Percentiles rank a stretch among this genome's conserved stretches.
These are phyloP conservation scores for Montipora capitata DNA, from an alignment of 92 coral and sea anemone species.

Conservation along the genomic window DNA sequence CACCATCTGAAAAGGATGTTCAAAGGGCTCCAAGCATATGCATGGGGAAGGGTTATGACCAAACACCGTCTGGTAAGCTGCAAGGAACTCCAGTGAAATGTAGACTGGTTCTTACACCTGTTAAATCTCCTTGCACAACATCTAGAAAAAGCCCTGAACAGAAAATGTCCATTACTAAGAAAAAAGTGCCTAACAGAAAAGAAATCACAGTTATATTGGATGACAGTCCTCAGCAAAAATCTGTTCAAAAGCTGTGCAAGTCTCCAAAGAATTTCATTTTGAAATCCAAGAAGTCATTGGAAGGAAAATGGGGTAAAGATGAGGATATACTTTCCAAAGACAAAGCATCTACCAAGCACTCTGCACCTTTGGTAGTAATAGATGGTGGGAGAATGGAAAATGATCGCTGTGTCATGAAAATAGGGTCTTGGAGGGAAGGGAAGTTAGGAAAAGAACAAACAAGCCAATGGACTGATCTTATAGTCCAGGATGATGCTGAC, in stretches of 20 bases:
- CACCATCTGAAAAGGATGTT: background rate
- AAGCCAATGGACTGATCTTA: background rate
- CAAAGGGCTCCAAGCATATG: background rate
- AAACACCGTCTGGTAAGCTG: slow-evolving; percentile 29
- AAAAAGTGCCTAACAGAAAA: background rate
- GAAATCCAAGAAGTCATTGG: background rate
- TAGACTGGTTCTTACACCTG: slow-evolving; percentile 40
- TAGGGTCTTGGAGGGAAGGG: slow-evolving; percentile 5
- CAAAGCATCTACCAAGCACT: background rate
- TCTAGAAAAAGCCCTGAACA: background rate
- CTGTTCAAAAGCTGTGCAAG: slow-evolving; percentile 17
- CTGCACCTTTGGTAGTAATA: background rate
- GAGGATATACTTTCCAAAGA: background rate
- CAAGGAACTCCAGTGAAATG: slow-evolving; percentile 54
- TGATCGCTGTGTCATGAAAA: background rate
- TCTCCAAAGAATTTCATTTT: slow-evolving; percentile 1
- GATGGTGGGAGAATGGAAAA: background rate
- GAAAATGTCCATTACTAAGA: background rate
- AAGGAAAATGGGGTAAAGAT: background rate
- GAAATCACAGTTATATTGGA: background rate
- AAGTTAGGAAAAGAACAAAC: slow-evolving; percentile 18
- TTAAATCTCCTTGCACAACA: slow-evolving; percentile 3
- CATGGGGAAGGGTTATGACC: background rate
- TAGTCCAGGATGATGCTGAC: slow-evolving; percentile 13
- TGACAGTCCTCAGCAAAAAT: background rate